Base-by-base conservation (phyloP, 2,888 invertebrate genomes). In the Lottia scabra region DNA sequence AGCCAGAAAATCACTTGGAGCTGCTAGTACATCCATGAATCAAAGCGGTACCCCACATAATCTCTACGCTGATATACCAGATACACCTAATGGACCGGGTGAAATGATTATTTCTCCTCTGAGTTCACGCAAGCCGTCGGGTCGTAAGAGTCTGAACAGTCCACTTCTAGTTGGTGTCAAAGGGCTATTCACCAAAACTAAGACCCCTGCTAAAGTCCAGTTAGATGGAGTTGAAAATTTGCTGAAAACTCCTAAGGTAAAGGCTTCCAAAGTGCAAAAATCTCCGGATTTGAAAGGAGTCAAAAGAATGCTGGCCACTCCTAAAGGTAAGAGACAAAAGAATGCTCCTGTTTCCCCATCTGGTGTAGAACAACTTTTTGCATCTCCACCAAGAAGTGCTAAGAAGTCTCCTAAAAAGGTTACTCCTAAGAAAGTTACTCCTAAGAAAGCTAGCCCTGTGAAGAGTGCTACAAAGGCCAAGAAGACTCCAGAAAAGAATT, bases 91-190 rank as follows among this genome's bases (percentile, higher is more conserved):
- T 71, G 87, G 87, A 38, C 89, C 89, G 13, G 83, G 87, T 43
- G 85, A 87, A 70, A 88, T 88, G 88, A 78, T 86, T 68, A 87
- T 88, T 16, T 88, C 88, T 1, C 88, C 88, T 5, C 72, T 88
- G n/a, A 81, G 84, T 8, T 72, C 75, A 13, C 67, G 70, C 3
- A 79, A 77, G 65, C 43, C 66, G n/a, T n/a, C 27, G 48, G 67
- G 67, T 46, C 69, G 69, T 13, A 48, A 64, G 12, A 45, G 45
- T 23, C 74, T 79, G 48, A 79, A 77, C 67, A 84, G 83, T 67
- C 76, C 76, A 3, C 76, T 69, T 16, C 73, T 84, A 8, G 72
- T 77, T 70, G 85, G 85, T 63, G 77, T 87, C 16, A 80, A 80
- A 71, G 79, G 78, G 44, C 71, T 82, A 12, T 79, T 82, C 63